These are phyloP conservation scores for Agrotis ipsilon DNA, from an alignment of 2,888 invertebrate genomes.

Conservation along the genomic window DNA sequence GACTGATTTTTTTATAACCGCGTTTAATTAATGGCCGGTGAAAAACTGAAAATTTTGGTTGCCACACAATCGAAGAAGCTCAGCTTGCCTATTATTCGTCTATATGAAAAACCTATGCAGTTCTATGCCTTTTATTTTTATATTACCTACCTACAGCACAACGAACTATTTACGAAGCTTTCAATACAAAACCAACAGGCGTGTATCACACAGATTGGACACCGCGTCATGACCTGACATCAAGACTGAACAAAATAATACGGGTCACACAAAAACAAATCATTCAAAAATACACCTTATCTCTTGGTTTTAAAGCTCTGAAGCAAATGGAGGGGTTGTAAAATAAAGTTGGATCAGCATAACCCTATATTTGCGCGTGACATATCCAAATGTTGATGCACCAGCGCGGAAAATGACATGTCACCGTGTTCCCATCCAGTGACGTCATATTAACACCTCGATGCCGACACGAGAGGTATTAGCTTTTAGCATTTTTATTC, in stretches of 20 bases:
- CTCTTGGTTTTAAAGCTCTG: not conserved
- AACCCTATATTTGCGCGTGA: constrained; percentile 71
- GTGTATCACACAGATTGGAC: constrained; percentile 61
- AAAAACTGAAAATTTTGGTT: not conserved
- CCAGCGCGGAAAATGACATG: constrained; percentile 87
- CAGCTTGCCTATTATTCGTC: too few species aligned
- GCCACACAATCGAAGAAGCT: not conserved
- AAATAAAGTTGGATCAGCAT: constrained; percentile 48
- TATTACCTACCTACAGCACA: not conserved
- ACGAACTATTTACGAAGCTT: constrained; percentile 52
- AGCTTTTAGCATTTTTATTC: constrained; percentile 59
- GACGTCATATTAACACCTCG: constrained; percentile 71
- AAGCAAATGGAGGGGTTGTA: not conserved
- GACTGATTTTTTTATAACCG: too few species aligned
- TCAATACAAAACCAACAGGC: constrained; percentile 72
- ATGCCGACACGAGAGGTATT: constrained; percentile 62
- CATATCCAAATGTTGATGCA: constrained; percentile 82
- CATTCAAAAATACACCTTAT: constrained; percentile 39
- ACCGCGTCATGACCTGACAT: constrained; percentile 61
- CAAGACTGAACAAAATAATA: constrained; percentile 39
- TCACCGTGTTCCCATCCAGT: constrained; percentile 75
- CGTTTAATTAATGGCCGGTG: not conserved
- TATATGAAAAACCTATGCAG: not conserved
- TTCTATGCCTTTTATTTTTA: not conserved
- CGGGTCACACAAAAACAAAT: not conserved